Conservation (phyloP, 2,797 vertebrate species). For the Hemibagrus guttatus region DNA sequence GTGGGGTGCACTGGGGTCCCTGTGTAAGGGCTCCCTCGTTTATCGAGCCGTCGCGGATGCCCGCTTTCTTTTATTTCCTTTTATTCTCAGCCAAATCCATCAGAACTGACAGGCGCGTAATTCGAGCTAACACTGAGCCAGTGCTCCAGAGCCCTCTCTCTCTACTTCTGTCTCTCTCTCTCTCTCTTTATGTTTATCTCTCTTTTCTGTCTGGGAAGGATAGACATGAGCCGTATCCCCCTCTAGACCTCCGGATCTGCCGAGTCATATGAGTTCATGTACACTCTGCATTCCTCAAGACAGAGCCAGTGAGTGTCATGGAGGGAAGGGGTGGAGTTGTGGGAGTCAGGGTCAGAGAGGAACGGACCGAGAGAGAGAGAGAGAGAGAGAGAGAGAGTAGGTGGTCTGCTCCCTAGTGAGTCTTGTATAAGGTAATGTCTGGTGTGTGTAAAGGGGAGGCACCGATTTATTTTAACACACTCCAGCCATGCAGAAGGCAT, state of each 20-base stretch:
- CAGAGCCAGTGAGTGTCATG: conserved; percentile 45
- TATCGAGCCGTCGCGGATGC: conserved; percentile 81
- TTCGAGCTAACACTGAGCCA: conserved; percentile 86
- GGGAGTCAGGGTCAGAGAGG: conserved; percentile 25
- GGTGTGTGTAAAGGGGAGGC: conserved; percentile 80
- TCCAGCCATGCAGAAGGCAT: conserved; percentile 60
- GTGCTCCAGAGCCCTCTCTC: conserved; percentile 79
- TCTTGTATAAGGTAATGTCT: conserved; percentile 98
- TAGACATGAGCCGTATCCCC: conserved; percentile 75
- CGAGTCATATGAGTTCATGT: conserved; percentile 98
- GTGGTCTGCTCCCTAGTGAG: conserved; percentile 80
- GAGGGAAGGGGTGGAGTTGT: conserved; percentile 59
- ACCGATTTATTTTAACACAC: conserved; percentile 83
- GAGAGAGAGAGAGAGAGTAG: conserved; percentile 72
- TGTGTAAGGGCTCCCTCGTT: conserved; percentile 71
- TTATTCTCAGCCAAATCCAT: conserved; percentile 97
- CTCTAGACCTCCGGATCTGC: conserved; percentile 86
- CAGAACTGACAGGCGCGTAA: conserved; percentile 90
- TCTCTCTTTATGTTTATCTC: not conserved
- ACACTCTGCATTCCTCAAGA: conserved; percentile 78
- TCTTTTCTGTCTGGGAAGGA: conserved; percentile 72
- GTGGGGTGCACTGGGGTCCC: not conserved
- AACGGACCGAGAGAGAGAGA: conserved; percentile 72
- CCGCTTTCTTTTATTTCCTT: conserved; percentile 75
- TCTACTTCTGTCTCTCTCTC: conserved; percentile 83